Evolutionary conservation across 2,113 vertebrate genomes (phyloP).

Genomic region (Ophthalmolycus amberensis): DNA sequence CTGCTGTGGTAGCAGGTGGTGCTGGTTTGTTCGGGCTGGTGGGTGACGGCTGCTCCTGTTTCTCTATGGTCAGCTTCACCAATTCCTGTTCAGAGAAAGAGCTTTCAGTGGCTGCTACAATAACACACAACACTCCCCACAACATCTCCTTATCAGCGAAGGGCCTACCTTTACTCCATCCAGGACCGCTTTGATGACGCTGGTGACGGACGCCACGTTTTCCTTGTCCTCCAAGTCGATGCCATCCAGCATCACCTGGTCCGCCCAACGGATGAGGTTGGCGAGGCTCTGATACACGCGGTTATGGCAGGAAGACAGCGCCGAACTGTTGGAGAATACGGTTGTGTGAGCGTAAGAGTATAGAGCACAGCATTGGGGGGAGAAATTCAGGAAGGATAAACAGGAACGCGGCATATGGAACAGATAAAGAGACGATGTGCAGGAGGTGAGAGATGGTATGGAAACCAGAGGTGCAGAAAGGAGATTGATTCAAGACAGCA

Average conservation of each 20-base stretch:
- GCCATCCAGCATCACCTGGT: slow-evolving; percentile 97
- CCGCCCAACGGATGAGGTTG: slow-evolving; percentile 98
- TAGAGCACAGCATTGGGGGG: too few species aligned
- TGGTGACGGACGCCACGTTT: slow-evolving; percentile 90
- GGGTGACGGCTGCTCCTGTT: slow-evolving; percentile 95
- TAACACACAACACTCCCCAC: background rate
- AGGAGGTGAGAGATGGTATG: background rate
- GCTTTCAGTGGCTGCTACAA: background rate
- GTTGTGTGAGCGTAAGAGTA: background rate
- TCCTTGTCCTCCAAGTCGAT: slow-evolving; percentile 96
- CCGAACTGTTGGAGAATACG: slow-evolving; percentile 83
- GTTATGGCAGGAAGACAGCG: slow-evolving; percentile 95
- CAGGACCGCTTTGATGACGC: slow-evolving; percentile 96
- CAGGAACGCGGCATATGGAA: background rate
- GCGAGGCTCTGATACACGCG: slow-evolving; percentile 97
- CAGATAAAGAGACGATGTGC: background rate
- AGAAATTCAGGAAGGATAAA: background rate
- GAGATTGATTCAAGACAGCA: slow-evolving; percentile 3
- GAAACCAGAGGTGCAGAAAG: slow-evolving; percentile 24
- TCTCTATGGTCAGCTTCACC: slow-evolving; percentile 96
- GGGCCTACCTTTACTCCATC: slow-evolving; percentile 96
- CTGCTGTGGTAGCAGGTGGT: slow-evolving; percentile 85
- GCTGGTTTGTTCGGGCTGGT: slow-evolving; percentile 92
- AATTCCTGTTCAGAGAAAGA: slow-evolving; percentile 85
- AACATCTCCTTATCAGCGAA: background rate